Conservation (phyloP, 1,140 invertebrate genomes). For the Trichonephila inaurata region DNA sequence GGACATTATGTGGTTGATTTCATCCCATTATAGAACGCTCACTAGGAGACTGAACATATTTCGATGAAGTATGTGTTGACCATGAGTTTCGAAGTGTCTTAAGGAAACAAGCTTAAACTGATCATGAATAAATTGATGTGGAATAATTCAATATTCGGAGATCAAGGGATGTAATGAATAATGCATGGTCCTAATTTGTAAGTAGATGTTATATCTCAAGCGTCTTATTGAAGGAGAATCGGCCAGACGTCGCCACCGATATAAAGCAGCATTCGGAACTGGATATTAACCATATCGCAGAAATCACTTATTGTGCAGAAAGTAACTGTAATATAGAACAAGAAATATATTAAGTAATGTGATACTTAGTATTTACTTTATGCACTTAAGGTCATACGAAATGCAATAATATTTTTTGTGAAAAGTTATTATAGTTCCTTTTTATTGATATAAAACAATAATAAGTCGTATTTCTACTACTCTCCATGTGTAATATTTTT, state of each 20-base stretch:
- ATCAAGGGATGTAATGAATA: constrained; percentile 28
- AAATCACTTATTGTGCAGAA: background rate
- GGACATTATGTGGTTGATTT: constrained; percentile 1
- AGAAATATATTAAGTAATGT: no score
- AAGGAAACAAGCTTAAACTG: constrained; percentile 9
- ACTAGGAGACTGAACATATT: background rate
- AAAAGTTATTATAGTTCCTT: no score
- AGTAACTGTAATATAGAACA: no score
- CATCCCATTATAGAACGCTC: constrained; percentile 5
- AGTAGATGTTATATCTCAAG: background rate
- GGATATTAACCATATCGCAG: background rate
- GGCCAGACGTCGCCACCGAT: background rate
- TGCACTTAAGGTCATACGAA: no score
- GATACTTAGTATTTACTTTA: no score
- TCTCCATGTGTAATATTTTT: no score
- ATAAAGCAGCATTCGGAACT: background rate
- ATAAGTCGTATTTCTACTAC: no score
- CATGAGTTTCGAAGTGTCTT: constrained; percentile 2
- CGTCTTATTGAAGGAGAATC: background rate
- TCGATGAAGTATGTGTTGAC: constrained; percentile 20
- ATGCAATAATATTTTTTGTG: no score
- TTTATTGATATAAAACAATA: no score
- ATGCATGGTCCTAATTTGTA: constrained; percentile 13
- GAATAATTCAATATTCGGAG: constrained; percentile 20
- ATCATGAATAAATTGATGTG: constrained; percentile 31